Percentiles rank a stretch among this genome's conserved stretches.
These are phyloP conservation scores for Brachystomella parvula DNA, from an alignment of 1,140 invertebrate species.

Conservation along the genomic window DNA sequence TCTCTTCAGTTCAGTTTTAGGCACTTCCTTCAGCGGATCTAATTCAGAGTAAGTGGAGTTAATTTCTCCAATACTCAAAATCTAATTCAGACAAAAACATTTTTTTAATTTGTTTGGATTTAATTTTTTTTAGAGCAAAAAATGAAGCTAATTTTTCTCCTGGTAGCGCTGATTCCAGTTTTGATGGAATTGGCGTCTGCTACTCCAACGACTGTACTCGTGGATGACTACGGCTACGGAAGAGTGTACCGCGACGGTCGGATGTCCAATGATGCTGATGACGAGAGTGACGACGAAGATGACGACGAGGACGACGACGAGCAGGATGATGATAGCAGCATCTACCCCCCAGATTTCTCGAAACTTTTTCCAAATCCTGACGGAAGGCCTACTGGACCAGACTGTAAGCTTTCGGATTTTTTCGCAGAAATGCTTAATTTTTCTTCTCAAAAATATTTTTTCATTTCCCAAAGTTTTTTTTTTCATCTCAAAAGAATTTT, in stretches of 20 bases:
- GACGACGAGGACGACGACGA: neutral
- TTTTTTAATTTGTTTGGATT: neutral
- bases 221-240: neutral
- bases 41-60: neutral
- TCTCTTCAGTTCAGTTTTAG: too few species aligned
- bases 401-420: too few species aligned
- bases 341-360: neutral
- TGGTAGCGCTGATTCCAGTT: neutral
- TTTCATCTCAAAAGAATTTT: too few species aligned
- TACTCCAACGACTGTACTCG: neutral
- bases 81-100: neutral
- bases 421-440: too few species aligned
- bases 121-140: neutral
- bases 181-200: neutral
- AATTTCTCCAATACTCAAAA: neutral
- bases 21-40: neutral
- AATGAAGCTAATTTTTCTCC: neutral
- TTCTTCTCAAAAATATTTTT: too few species aligned
- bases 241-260: neutral
- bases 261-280: neutral
- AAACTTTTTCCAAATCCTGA: slow-evolving; percentile 3
- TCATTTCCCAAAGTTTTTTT: too few species aligned
- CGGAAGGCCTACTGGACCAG: neutral
- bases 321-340: neutral
- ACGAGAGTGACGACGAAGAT: neutral